Evolutionary conservation across 1,140 invertebrate genomes (phyloP).

Genomic region (Himalopsyche phryganea): DNA sequence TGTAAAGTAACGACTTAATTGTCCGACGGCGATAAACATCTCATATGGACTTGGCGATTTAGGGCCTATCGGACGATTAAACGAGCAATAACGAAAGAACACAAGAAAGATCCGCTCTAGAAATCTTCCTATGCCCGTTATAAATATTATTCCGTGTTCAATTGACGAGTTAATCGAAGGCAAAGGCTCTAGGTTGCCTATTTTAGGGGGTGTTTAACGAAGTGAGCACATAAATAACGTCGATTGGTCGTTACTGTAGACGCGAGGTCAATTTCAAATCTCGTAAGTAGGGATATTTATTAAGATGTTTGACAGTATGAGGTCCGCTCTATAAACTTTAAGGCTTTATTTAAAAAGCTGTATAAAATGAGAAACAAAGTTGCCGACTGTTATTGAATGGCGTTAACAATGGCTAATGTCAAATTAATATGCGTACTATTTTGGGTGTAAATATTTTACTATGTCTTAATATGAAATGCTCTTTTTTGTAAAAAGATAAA

Average conservation of each 20-base stretch:
- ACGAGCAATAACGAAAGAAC: constrained; percentile 3
- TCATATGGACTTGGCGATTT: constrained; percentile 17
- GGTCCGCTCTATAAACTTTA: too few relatives aligned
- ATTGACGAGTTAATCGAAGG: constrained; percentile 17
- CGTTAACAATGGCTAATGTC: too few relatives aligned
- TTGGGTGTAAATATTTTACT: too few relatives aligned
- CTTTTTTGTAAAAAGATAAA: too few relatives aligned
- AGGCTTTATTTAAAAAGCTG: too few relatives aligned
- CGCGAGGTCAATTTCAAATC: neutral
- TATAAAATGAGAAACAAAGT: too few relatives aligned
- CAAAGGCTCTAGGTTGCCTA: neutral
- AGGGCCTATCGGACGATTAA: constrained; percentile 5
- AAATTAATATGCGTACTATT: too few relatives aligned
- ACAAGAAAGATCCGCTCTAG: constrained; percentile 14
- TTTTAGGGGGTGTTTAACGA: constrained; percentile 19
- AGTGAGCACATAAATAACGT: constrained; percentile 23
- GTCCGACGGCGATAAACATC: constrained; percentile 18
- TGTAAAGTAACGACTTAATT: constrained; percentile 31
- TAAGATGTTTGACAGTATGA: neutral
- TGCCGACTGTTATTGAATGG: too few relatives aligned
- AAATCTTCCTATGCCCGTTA: constrained; percentile 4
- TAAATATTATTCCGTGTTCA: constrained; percentile 5
- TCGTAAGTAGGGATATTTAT: constrained; percentile 6
- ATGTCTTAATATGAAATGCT: too few relatives aligned
- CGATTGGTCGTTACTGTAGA: neutral